Evolutionary conservation across 2,113 vertebrate species (phyloP).

Genomic region (Ondatra zibethicus): DNA sequence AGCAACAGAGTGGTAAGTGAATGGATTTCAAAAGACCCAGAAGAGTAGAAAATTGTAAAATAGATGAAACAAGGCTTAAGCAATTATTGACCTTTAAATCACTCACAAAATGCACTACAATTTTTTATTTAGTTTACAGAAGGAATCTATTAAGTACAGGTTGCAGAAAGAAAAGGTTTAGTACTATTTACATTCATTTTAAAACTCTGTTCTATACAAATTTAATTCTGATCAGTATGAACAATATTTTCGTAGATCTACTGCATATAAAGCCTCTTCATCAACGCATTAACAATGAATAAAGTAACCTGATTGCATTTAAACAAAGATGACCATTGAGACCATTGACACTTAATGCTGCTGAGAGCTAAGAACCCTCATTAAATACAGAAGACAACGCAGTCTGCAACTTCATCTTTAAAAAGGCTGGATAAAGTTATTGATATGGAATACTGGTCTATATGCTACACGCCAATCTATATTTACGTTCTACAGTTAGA

Average conservation of each 20-base stretch:
- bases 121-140: constrained; percentile 97
- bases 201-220: constrained; percentile 98
- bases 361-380: constrained; percentile 87
- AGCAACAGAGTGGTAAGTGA: constrained; percentile 35
- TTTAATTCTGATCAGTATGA: constrained; percentile 99
- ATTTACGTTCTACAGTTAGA: constrained; percentile 95
- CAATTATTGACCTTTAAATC: constrained; percentile 72
- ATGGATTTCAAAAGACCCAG: constrained; percentile 43
- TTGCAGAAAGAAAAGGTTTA: constrained; percentile 94
- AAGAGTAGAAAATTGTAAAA: constrained; percentile 63
- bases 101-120: constrained; percentile 89
- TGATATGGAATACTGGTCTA: constrained; percentile 92
- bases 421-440: constrained; percentile 92
- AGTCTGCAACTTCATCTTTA: constrained; percentile 90
- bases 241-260: constrained; percentile 94
- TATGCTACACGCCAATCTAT: constrained; percentile 97
- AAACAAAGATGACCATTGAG: constrained; percentile 90
- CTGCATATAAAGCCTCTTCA: constrained; percentile 94
- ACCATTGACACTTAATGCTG: constrained; percentile 86
- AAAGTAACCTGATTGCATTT: constrained; percentile 89
- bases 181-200: constrained; percentile 98
- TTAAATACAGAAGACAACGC: constrained; percentile 90
- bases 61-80: constrained; percentile 58
- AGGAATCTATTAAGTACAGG: constrained; percentile 94
- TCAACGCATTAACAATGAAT: constrained; percentile 91